Percentiles rank a stretch among this genome's conserved stretches.
Conservation (phyloP, 2,797 vertebrate genomes). For the Typhlichthys eigenmanni region DNA sequence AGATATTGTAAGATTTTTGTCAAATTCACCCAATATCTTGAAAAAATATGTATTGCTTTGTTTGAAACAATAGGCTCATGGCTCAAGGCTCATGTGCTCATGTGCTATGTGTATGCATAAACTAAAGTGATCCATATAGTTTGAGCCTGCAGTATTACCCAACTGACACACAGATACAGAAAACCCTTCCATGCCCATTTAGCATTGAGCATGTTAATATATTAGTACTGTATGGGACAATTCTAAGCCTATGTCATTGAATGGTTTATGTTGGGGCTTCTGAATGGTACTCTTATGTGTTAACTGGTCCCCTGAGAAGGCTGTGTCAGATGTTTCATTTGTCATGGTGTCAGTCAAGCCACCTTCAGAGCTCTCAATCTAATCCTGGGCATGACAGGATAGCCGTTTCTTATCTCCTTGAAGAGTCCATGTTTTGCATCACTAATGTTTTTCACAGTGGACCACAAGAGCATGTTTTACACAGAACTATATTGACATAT, state of each 20-base stretch:
- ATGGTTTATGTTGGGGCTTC: too few species aligned
- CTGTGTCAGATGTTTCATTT: constrained; percentile 28
- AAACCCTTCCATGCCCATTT: too few species aligned
- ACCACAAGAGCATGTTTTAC: background rate
- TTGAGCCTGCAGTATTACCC: too few species aligned
- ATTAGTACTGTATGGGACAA: background rate
- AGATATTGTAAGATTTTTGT: too few species aligned
- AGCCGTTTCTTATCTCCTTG: constrained; percentile 3
- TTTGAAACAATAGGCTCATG: too few species aligned
- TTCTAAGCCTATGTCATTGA: background rate
- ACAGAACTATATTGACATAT: too few species aligned
- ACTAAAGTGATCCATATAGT: too few species aligned
- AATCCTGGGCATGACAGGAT: constrained; percentile 22
- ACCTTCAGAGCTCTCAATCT: constrained; percentile 23
- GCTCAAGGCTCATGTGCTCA: too few species aligned
- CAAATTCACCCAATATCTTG: too few species aligned
- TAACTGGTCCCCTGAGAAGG: constrained; percentile 19
- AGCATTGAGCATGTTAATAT: background rate
- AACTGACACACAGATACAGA: too few species aligned
- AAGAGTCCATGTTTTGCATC: background rate
- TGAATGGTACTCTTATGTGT: constrained; percentile 45
- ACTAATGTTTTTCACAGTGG: constrained; percentile 1
- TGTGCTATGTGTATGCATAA: too few species aligned
- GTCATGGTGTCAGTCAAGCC: constrained; percentile 31
- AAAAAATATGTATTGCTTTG: too few species aligned